Evolutionary conservation across 2,888 invertebrate genomes (phyloP).

Genomic region (Pteria penguin): DNA sequence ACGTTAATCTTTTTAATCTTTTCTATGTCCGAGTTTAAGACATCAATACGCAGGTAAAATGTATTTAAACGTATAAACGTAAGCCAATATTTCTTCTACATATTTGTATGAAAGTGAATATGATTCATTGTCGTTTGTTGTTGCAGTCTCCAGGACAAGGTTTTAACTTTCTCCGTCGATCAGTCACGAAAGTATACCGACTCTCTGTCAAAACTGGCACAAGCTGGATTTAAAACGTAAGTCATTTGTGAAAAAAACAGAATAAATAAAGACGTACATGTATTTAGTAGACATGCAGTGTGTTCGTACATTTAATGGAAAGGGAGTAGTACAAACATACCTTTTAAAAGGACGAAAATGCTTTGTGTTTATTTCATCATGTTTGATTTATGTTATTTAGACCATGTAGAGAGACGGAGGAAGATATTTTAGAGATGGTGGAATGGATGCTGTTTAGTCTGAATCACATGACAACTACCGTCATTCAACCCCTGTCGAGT

Average conservation of each 20-base stretch:
- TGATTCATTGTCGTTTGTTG: no score
- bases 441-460: conserved; percentile 57
- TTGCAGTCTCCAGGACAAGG: background rate
- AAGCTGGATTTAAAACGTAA: background rate
- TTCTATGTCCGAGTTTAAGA: background rate
- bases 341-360: background rate
- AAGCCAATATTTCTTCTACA: background rate
- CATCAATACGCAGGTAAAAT: background rate
- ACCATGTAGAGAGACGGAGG: no score
- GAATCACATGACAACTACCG: conserved; percentile 48
- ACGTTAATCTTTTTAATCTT: no score
- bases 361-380: no score
- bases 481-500: conserved; percentile 30
- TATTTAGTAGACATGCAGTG: no score
- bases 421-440: conserved; percentile 46
- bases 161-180: background rate
- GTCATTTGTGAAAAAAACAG: background rate
- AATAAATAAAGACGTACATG: no score
- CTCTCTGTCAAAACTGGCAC: background rate
- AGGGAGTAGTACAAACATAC: no score
- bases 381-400: no score
- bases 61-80: background rate
- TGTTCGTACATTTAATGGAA: no score
- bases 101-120: no score
- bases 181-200: background rate